Evolutionary conservation across 2,797 vertebrate species (phyloP).

Genomic region (Manis crassicaudata): DNA sequence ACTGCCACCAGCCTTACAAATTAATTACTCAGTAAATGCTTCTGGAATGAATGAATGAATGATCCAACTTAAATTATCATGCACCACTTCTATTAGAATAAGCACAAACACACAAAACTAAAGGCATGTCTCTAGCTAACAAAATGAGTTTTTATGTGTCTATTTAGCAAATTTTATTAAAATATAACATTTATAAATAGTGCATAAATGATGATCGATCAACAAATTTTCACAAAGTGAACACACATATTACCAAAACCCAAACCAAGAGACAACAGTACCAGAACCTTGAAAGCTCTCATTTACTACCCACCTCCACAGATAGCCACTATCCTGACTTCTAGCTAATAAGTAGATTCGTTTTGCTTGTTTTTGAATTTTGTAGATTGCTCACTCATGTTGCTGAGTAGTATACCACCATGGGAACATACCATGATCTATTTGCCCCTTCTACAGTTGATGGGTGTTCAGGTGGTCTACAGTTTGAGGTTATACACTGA

Average conservation of each 20-base stretch:
- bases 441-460: neutral
- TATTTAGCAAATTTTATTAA: constrained; percentile 32
- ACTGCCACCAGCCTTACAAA: neutral
- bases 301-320: neutral
- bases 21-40: neutral
- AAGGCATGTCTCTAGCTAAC: neutral
- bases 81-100: neutral
- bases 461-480: neutral
- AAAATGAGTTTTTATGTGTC: neutral
- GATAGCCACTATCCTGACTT: neutral
- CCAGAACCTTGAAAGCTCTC: neutral
- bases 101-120: neutral
- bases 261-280: neutral
- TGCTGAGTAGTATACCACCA: neutral
- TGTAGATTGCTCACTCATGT: neutral
- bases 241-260: neutral
- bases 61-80: neutral
- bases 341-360: neutral
- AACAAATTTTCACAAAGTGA: neutral
- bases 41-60: neutral
- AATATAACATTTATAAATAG: neutral
- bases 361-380: neutral
- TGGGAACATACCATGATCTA: neutral
- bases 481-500: neutral
- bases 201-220: neutral